Evolutionary conservation across 2,113 vertebrate species (phyloP).

Genomic region (Hiodon alosoides): DNA sequence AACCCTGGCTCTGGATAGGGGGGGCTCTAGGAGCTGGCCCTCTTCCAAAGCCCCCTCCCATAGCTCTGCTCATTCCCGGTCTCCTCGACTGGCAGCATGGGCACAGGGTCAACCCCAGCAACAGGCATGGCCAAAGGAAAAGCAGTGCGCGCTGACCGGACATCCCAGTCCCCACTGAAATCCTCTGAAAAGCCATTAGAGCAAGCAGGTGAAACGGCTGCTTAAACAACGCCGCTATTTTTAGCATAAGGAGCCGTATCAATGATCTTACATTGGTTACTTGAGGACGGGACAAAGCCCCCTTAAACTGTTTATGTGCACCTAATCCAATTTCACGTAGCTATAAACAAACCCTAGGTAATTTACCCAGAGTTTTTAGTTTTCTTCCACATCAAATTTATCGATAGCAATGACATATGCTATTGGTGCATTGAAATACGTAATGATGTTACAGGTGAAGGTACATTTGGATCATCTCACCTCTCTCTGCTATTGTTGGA

Average conservation of each 20-base stretch:
- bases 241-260: too few relatives aligned
- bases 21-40: constrained; percentile 41
- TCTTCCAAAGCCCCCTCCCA: constrained; percentile 11
- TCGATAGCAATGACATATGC: too few relatives aligned
- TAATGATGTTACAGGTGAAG: too few relatives aligned
- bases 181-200: constrained; percentile 30
- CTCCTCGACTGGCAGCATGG: constrained; percentile 47
- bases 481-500: background rate
- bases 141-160: constrained; percentile 22
- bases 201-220: background rate
- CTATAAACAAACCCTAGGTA: too few relatives aligned
- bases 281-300: background rate
- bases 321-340: background rate
- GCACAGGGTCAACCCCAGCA: constrained; percentile 46
- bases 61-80: constrained; percentile 23
- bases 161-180: constrained; percentile 18
- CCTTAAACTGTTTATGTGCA: background rate
- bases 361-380: too few relatives aligned
- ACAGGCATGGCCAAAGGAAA: constrained; percentile 40
- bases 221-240: too few relatives aligned
- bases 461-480: too few relatives aligned
- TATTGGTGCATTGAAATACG: too few relatives aligned
- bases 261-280: too few relatives aligned
- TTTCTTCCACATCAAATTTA: too few relatives aligned
- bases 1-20: constrained; percentile 43